Evolutionary conservation across 92 coral and sea anemone genomes (phyloP).

Genomic region (Phymanthus crucifer): DNA sequence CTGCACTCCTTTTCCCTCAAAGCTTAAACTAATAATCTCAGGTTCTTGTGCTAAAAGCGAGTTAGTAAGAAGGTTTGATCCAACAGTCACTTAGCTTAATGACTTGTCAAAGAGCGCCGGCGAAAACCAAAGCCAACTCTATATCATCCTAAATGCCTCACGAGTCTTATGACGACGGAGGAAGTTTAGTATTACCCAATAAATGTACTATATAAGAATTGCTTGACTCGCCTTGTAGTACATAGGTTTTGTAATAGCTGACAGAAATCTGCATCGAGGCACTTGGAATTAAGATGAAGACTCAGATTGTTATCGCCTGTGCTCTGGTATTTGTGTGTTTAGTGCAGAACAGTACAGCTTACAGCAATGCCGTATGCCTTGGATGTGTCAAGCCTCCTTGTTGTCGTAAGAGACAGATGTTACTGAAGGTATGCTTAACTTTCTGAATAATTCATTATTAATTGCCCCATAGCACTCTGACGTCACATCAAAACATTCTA

Average conservation of each 20-base stretch:
- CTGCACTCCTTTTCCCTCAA: neutral
- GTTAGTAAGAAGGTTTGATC: neutral
- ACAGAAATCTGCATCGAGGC: neutral
- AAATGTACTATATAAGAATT: neutral
- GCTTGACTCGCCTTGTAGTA: neutral
- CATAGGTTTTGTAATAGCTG: neutral
- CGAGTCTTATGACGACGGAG: neutral
- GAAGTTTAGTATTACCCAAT: constrained; percentile 6
- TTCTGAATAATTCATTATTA: neutral
- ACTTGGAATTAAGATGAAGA: neutral
- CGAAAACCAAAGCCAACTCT: neutral
- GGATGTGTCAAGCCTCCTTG: neutral
- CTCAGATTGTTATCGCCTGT: neutral
- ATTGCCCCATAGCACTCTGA: no score
- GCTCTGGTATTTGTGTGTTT: constrained; percentile 3
- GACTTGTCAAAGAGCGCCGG: constrained; percentile 10
- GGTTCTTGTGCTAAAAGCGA: neutral
- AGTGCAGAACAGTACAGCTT: constrained; percentile 1
- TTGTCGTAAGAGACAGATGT: neutral
- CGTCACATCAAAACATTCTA: no score
- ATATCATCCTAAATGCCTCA: neutral
- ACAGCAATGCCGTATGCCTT: neutral
- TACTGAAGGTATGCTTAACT: neutral
- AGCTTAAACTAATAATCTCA: neutral
- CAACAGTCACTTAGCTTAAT: neutral